These are phyloP conservation scores for Brachypterus glaber DNA, from an alignment of 2,888 invertebrate genomes.

Conservation along the genomic window DNA sequence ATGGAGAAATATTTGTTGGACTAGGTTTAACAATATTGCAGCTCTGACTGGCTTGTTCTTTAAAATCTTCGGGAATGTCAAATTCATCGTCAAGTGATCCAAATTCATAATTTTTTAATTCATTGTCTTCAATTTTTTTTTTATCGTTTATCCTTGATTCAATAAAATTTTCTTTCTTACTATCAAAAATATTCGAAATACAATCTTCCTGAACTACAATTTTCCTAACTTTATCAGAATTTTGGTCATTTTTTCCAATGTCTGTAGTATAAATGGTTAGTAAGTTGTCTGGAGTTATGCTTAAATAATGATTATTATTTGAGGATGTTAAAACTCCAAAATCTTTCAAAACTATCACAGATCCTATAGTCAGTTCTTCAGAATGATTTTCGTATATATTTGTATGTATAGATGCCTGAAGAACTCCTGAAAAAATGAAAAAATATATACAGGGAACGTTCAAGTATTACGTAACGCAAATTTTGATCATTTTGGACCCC, in stretches of 20 bases:
- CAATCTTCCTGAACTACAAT: conserved; percentile 14
- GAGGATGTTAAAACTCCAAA: conserved; percentile 29
- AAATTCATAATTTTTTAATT: no score
- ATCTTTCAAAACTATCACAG: conserved; percentile 30
- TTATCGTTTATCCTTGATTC: conserved; percentile 3
- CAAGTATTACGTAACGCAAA: no score
- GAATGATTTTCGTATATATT: conserved; percentile 30
- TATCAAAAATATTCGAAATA: conserved; percentile 5
- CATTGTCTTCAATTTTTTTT: no score
- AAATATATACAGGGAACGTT: no score
- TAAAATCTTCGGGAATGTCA: not conserved
- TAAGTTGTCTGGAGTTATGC: conserved; percentile 32
- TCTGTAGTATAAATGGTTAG: conserved; percentile 26
- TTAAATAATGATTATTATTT: conserved; percentile 28
- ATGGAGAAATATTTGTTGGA: no score
- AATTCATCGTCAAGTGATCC: not conserved
- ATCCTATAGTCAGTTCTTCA: conserved; percentile 25
- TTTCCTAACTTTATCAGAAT: conserved; percentile 12
- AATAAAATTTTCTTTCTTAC: conserved; percentile 9
- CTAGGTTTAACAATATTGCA: not conserved
- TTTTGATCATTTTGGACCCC: no score
- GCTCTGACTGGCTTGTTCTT: not conserved
- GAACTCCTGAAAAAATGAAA: conserved; percentile 30
- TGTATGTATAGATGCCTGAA: conserved; percentile 30
- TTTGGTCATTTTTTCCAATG: conserved; percentile 4